Percentiles rank a stretch among this genome's conserved stretches.
Conservation (phyloP, 2,888 invertebrate genomes). For the Apamea sordens region DNA sequence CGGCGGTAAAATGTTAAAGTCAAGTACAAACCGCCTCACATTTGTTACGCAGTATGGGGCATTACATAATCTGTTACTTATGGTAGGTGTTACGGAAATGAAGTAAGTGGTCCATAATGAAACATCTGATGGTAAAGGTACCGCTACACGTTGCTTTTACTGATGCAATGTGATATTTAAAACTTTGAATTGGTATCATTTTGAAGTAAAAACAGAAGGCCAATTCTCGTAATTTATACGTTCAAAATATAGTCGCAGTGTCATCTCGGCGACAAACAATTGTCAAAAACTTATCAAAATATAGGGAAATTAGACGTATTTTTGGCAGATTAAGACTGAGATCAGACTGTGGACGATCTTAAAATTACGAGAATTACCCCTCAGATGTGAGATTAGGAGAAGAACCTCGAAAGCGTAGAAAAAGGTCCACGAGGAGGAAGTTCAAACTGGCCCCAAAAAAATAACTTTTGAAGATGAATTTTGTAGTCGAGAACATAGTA, state of each 20-base stretch:
- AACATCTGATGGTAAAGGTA: slow-evolving; percentile 7
- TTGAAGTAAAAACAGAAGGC: neutral
- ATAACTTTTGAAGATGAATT: neutral
- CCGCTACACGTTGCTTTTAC: neutral
- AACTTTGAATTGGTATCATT: neutral
- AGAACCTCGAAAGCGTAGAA: neutral
- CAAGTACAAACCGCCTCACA: slow-evolving; percentile 8
- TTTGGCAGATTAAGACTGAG: too few species aligned
- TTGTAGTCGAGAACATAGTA: neutral
- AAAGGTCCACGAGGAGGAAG: neutral
- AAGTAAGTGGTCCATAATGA: slow-evolving; percentile 24
- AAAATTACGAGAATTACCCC: too few species aligned
- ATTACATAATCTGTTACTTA: slow-evolving; percentile 38
- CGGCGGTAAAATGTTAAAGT: slow-evolving; percentile 17
- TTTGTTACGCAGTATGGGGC: slow-evolving; percentile 5
- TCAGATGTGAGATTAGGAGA: neutral
- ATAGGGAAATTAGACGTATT: too few species aligned
- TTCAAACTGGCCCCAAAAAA: neutral
- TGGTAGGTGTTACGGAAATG: slow-evolving; percentile 9
- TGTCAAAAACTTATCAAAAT: too few species aligned
- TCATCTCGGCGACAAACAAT: too few species aligned
- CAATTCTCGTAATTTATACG: too few species aligned
- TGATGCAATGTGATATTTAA: slow-evolving; percentile 13
- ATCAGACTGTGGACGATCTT: too few species aligned
- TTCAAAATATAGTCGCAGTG: too few species aligned